phyloP scores from a whole-genome alignment of 2,113 vertebrate genomes.

The Dryoscopus gambensis region DNA sequence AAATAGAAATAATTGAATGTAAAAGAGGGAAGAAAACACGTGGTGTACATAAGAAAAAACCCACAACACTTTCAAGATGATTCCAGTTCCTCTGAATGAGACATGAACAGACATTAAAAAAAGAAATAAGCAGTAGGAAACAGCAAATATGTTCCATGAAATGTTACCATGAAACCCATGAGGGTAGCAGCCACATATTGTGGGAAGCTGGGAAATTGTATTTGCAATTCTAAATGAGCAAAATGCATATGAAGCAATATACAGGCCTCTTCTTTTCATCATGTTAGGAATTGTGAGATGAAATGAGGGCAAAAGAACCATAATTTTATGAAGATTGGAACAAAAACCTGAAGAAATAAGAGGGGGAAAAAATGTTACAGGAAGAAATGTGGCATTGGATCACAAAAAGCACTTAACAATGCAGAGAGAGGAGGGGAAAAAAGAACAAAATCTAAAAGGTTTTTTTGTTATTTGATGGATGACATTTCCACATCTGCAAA shows the following conservation, averaged over 20 bases:
- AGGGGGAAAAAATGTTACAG: background rate
- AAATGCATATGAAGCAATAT: background rate
- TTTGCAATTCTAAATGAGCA: constrained; percentile 30
- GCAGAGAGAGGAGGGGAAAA: background rate
- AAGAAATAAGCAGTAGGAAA: background rate
- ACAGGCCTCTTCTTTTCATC: background rate
- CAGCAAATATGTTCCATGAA: background rate
- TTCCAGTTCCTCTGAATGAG: background rate
- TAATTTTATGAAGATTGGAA: background rate
- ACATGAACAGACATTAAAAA: background rate
- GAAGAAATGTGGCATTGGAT: background rate
- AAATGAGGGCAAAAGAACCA: background rate
- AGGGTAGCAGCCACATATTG: background rate
- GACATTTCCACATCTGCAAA: background rate
- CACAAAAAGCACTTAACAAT: background rate
- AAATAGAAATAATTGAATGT: background rate
- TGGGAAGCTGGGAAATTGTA: background rate
- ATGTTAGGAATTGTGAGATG: background rate
- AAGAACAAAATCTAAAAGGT: background rate
- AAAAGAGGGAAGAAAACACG: background rate
- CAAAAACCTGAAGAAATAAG: background rate
- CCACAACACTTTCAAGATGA: background rate
- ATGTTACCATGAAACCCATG: background rate
- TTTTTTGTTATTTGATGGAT: background rate
- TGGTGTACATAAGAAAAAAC: background rate